These are phyloP conservation scores for Pyrocephalus nanus DNA, from an alignment of 2,797 vertebrate genomes.

Conservation along the genomic window DNA sequence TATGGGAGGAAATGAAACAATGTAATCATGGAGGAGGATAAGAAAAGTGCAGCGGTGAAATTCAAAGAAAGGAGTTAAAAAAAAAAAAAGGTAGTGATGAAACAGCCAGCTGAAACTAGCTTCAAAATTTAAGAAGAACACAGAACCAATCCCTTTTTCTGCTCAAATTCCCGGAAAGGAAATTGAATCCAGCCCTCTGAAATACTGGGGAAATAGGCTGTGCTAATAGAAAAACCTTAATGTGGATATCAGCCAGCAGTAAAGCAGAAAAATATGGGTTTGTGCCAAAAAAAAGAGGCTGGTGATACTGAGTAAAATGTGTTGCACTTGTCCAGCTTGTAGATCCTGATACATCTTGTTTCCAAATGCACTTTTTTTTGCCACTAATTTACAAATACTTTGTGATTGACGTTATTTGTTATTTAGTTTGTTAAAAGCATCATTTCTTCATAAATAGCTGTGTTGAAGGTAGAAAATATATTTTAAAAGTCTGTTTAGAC, in stretches of 20 bases:
- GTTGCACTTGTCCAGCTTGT: neutral
- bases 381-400: neutral
- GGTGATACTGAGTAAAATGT: neutral
- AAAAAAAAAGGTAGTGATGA: neutral
- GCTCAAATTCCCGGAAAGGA: neutral
- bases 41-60: neutral
- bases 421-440: neutral
- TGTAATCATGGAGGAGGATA: neutral
- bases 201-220: slow-evolving; percentile 34
- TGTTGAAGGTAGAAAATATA: neutral
- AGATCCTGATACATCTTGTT: neutral
- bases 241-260: slow-evolving; percentile 29
- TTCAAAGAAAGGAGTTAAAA: neutral
- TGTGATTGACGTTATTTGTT: neutral
- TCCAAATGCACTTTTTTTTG: neutral
- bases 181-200: slow-evolving; percentile 29
- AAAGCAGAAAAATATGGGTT: slow-evolving; percentile 15
- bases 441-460: neutral
- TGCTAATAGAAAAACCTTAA: slow-evolving; percentile 38
- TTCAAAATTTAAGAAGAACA: slow-evolving; percentile 29
- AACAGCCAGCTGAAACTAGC: neutral
- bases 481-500: neutral
- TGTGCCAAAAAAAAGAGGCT: slow-evolving; percentile 18
- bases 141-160: slow-evolving; percentile 13
- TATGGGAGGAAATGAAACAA: neutral